A percentile compares a stretch with the other conserved stretches of the same genome.
Conservation (phyloP, 2,113 vertebrate species). For the Vanacampus margaritifer region DNA sequence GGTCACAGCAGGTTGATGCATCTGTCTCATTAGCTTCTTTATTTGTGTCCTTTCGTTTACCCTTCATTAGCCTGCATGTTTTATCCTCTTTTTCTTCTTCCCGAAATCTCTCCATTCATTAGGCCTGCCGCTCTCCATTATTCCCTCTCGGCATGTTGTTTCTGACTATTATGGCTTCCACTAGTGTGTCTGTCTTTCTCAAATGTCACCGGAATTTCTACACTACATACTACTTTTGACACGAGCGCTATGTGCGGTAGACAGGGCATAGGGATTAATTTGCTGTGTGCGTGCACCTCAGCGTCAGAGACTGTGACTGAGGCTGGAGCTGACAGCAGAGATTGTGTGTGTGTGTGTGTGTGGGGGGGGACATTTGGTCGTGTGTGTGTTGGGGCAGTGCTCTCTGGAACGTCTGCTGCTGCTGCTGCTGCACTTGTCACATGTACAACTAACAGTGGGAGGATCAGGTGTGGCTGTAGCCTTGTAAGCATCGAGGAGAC, state of each 20-base stretch:
- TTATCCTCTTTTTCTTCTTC: constrained; percentile 46
- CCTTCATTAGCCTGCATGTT: constrained; percentile 67
- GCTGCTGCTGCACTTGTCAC: constrained; percentile 49
- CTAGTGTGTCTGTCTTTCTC: constrained; percentile 50
- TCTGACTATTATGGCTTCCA: constrained; percentile 51
- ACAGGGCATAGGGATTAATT: constrained; percentile 69
- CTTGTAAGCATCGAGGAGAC: constrained; percentile 20
- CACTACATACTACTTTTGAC: constrained; percentile 53
- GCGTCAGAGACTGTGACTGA: constrained; percentile 69
- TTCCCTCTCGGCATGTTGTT: constrained; percentile 37
- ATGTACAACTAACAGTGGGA: constrained; percentile 17
- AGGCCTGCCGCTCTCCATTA: constrained; percentile 33
- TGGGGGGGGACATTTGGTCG: background rate
- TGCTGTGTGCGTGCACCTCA: constrained; percentile 64
- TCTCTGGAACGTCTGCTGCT: constrained; percentile 39
- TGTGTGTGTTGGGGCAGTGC: constrained; percentile 6
- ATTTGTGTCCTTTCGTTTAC: constrained; percentile 68
- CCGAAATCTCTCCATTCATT: constrained; percentile 49
- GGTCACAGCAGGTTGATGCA: constrained; percentile 72
- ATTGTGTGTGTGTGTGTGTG: constrained; percentile 7
- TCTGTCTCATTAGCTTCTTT: constrained; percentile 72
- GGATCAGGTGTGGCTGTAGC: constrained; percentile 26
- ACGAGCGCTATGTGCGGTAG: constrained; percentile 57
- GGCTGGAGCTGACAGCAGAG: constrained; percentile 59
- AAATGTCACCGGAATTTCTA: constrained; percentile 56